These are phyloP conservation scores for Eristalis intricaria DNA, from an alignment of 2,888 invertebrate genomes.

Conservation along the genomic window DNA sequence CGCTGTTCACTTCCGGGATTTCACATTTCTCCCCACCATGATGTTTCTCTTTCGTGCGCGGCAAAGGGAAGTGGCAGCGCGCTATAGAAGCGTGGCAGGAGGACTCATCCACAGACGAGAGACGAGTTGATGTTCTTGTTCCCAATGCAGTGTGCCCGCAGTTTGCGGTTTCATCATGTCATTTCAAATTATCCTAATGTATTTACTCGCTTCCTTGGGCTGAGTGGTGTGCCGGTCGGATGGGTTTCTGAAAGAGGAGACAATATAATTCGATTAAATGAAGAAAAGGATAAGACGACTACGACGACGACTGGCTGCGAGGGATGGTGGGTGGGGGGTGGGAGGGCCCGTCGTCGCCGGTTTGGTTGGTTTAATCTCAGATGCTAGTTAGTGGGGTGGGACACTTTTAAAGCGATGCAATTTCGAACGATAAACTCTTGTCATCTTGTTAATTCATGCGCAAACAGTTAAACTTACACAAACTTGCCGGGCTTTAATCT, in stretches of 20 bases:
- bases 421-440: background rate
- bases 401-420: background rate
- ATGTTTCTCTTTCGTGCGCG: background rate
- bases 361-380: background rate
- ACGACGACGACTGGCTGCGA: background rate
- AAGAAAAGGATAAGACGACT: background rate
- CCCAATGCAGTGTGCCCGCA: slow-evolving; percentile 32
- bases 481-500: too few relatives aligned
- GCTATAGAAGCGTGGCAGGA: background rate
- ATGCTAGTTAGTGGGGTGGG: background rate
- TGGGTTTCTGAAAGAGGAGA: slow-evolving; percentile 31
- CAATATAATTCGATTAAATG: slow-evolving; percentile 64
- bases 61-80: background rate
- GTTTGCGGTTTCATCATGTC: slow-evolving; percentile 41
- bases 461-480: too few relatives aligned
- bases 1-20: slow-evolving; percentile 65
- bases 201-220: slow-evolving; percentile 59
- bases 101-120: background rate
- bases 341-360: background rate
- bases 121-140: background rate
- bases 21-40: slow-evolving; percentile 7
- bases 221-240: slow-evolving; percentile 15
- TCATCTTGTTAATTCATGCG: too few relatives aligned
- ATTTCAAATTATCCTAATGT: slow-evolving; percentile 68
- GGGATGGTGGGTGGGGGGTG: too few relatives aligned